Evolutionary conservation across 2,888 invertebrate genomes (phyloP), one percentile per base, ranked within the genome.

Genomic region (Caenorhabditis sulstoni): DNA sequence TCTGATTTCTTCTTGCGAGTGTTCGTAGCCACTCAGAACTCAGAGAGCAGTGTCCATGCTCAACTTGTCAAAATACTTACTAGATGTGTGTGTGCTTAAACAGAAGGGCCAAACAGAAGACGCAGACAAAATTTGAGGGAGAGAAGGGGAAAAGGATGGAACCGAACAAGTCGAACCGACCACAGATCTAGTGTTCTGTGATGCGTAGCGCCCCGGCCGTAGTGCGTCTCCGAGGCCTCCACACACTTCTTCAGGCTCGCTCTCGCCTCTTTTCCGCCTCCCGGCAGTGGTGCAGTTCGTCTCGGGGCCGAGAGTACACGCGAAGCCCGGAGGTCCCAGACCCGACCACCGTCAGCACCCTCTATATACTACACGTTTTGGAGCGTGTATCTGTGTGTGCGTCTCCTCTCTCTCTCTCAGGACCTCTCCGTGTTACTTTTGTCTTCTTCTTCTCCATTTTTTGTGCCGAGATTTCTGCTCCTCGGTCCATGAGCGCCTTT

Each of bases 161-260:
- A 70, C 70, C 61, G 59, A 71, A 68, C 61, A 73, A 64, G 52
- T 58, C 57, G 52, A 74, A 64, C 52, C 76, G 76, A 77, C 68
- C 76, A 77, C 64, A 70, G 64, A 77, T 77, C 76, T 77, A 53
- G 64, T 77, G 76, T 77, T 77, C 76, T 77, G 47, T 77, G 76
- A 77, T 77, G 76, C 68, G 45, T 68, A 50, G 41, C 47, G 18
- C 50, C 53, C 29, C 29, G 29, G 50, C 18, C 18, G 47, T 20
- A 41, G 35, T 44, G 39, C 20, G 55, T 55, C 67, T 45, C 39
- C 55, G 23, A 47, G 50, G 44, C 70, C 45, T 53, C 52, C 41
- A 57, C 52, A 52, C 52, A 52, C 58, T 61, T 50, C 52, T 61
- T 23, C 50, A 35, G 11, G 49, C 64, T 29, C 55, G 14, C 61